phyloP scores from a whole-genome alignment of 2,888 invertebrate genomes.

The Zaprionus lineosus region DNA sequence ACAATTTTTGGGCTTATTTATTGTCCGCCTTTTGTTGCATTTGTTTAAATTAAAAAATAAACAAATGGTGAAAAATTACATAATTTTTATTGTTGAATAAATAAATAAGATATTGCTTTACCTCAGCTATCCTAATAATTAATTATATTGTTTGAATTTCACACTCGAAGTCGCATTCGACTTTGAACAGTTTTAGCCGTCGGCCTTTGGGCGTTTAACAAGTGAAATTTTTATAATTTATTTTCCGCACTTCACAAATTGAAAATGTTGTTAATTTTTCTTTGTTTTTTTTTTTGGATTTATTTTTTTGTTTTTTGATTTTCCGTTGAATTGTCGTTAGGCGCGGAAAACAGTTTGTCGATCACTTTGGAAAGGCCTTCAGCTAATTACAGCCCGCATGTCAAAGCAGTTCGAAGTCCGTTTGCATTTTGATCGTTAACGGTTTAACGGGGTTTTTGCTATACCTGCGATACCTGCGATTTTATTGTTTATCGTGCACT shows the following conservation, averaged over 20 bases:
- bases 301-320: no score
- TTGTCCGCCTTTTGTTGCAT: no score
- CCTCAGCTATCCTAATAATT: conserved; percentile 14
- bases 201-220: conserved; percentile 39
- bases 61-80: no score
- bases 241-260: conserved; percentile 32
- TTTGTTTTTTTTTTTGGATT: no score
- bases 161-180: conserved; percentile 3
- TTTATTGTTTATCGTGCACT: conserved; percentile 31
- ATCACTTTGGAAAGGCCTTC: conserved; percentile 24
- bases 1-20: no score
- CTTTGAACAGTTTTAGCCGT: conserved; percentile 41
- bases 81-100: no score
- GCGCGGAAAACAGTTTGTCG: conserved; percentile 22
- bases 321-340: no score
- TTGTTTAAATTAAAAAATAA: no score
- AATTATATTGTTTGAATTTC: not conserved
- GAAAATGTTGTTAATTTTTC: conserved; percentile 2
- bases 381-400: conserved; percentile 47
- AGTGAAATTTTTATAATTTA: conserved; percentile 15
- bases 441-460: conserved; percentile 31
- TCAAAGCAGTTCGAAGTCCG: conserved; percentile 53
- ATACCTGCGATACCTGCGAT: conserved; percentile 31
- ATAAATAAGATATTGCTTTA: no score
- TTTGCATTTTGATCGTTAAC: conserved; percentile 38